These are phyloP conservation scores for Leuctra nigra DNA, from an alignment of 2,888 invertebrate species.

Conservation along the genomic window DNA sequence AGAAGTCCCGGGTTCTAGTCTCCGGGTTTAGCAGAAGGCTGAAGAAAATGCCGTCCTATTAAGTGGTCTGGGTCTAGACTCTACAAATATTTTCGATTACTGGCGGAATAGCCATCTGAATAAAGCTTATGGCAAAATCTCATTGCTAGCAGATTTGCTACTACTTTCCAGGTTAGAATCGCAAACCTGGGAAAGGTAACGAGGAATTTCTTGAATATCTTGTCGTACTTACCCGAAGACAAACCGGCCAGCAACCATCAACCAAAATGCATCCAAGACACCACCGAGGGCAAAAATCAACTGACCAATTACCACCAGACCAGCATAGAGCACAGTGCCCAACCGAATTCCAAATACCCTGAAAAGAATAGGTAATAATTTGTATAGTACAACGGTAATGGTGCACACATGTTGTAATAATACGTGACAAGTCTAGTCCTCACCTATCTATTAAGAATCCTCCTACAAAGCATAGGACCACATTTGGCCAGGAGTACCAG, in stretches of 20 bases:
- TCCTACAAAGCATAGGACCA: conserved; percentile 89
- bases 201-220: too few species aligned
- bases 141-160: too few species aligned
- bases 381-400: background rate
- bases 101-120: too few species aligned
- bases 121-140: too few species aligned
- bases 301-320: conserved; percentile 82
- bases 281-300: conserved; percentile 82
- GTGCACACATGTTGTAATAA: background rate
- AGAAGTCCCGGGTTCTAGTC: too few species aligned
- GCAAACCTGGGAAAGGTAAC: too few species aligned
- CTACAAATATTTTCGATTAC: too few species aligned
- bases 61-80: too few species aligned
- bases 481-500: conserved; percentile 97
- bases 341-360: conserved; percentile 89
- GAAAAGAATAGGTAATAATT: conserved; percentile 36
- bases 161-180: too few species aligned
- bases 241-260: conserved; percentile 90
- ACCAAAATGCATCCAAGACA: conserved; percentile 67
- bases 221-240: conserved; percentile 79
- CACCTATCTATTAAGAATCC: conserved; percentile 91
- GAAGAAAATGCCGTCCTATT: too few species aligned
- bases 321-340: conserved; percentile 87
- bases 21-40: too few species aligned
- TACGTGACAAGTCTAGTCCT: conserved; percentile 27